Conservation (phyloP, 2,113 vertebrate genomes). For the Petrocephalus zakoni region DNA sequence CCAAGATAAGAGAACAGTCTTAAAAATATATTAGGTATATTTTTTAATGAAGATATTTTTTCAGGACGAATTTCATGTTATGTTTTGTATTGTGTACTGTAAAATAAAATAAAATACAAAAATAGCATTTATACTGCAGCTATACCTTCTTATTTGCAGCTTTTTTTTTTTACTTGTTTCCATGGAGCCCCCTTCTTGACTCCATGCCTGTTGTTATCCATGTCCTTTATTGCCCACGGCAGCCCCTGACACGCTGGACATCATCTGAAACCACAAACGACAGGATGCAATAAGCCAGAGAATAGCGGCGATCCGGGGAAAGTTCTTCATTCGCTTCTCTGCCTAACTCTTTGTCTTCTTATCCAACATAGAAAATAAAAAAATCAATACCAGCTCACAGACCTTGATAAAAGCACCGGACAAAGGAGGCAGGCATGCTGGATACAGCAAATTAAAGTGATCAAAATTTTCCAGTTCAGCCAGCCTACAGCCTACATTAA, state of each 20-base stretch:
- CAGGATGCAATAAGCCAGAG: conserved; percentile 88
- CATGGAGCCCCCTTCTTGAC: conserved; percentile 37
- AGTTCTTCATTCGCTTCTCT: conserved; percentile 86
- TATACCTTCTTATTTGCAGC: neutral
- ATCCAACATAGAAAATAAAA: conserved; percentile 92
- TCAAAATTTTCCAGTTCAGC: conserved; percentile 85
- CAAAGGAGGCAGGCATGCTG: conserved; percentile 67
- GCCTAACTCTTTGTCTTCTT: conserved; percentile 89
- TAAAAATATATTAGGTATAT: neutral
- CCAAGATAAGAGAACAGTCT: neutral
- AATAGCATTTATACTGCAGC: neutral
- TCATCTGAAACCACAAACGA: conserved; percentile 85
- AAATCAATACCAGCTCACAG: conserved; percentile 94
- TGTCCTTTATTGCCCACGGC: conserved; percentile 73
- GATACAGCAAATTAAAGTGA: conserved; percentile 93
- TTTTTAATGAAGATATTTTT: neutral
- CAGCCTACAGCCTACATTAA: conserved; percentile 74
- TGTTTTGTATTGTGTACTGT: neutral
- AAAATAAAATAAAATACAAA: neutral
- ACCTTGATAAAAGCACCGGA: conserved; percentile 84
- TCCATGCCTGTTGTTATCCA: conserved; percentile 68
- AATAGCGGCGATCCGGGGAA: conserved; percentile 85
- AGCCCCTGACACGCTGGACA: conserved; percentile 76
- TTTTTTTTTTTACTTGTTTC: conserved; percentile 25
- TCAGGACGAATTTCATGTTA: neutral